Conservation (phyloP, 2,888 invertebrate genomes). For the Campopleginae sp. region DNA sequence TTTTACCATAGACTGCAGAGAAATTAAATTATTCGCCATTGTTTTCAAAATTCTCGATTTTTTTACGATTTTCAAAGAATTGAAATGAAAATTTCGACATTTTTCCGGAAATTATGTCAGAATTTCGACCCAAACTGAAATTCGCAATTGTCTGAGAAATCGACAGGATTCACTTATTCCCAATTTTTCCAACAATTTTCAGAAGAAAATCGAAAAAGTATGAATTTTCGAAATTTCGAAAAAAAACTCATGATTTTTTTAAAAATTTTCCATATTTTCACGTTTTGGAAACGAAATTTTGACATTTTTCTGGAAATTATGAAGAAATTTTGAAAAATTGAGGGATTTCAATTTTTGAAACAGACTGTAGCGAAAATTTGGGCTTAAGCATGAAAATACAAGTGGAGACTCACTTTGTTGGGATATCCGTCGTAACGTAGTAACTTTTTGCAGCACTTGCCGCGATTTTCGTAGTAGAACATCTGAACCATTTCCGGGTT, state of each 20-base stretch:
- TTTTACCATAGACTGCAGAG: neutral
- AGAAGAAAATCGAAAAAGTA: too few species aligned
- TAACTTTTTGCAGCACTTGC: constrained; percentile 93
- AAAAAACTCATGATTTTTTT: too few species aligned
- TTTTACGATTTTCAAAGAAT: too few species aligned
- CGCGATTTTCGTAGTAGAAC: constrained; percentile 91
- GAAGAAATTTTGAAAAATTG: neutral
- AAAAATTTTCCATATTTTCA: too few species aligned
- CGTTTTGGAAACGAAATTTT: too few species aligned
- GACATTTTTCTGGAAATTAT: too few species aligned
- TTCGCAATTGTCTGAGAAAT: neutral
- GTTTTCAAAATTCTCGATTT: too few species aligned
- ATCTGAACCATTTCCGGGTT: constrained; percentile 86
- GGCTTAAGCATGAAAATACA: neutral
- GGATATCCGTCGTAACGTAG: constrained; percentile 93
- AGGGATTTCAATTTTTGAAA: neutral
- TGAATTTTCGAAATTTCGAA: too few species aligned
- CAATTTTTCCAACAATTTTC: neutral
- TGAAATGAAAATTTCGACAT: too few species aligned
- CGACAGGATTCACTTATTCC: neutral
- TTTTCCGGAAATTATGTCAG: too few species aligned
- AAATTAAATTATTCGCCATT: neutral
- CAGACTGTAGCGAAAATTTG: neutral
- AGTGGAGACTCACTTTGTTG: constrained; percentile 87
- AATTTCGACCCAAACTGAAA: too few species aligned